Conservation (phyloP, 2,888 invertebrate species). For the Eupithecia exiguata region DNA sequence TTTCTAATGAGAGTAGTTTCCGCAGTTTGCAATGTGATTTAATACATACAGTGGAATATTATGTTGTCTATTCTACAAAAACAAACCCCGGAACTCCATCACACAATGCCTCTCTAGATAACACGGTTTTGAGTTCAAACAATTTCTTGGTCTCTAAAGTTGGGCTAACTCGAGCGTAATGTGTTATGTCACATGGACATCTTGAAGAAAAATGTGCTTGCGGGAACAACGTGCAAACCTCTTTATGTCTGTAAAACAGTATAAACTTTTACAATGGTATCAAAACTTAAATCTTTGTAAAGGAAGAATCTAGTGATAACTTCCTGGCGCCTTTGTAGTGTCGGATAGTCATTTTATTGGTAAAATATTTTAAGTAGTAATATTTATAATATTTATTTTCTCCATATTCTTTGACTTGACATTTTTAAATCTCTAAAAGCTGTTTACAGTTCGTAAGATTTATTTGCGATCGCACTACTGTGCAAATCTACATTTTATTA, state of each 20-base stretch:
- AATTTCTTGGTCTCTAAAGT: constrained; percentile 15
- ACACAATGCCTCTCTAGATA: constrained; percentile 11
- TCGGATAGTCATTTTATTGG: no score
- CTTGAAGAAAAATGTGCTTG: constrained; percentile 10
- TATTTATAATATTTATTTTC: neutral
- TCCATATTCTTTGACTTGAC: neutral
- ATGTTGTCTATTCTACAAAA: constrained; percentile 13
- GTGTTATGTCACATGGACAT: constrained; percentile 11
- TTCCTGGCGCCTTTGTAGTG: neutral
- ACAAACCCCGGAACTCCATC: constrained; percentile 10
- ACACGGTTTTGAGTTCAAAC: constrained; percentile 12
- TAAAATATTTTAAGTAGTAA: no score
- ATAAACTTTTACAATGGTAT: constrained; percentile 9
- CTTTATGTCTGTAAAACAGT: constrained; percentile 12
- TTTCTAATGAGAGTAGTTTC: constrained; percentile 44
- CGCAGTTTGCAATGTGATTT: constrained; percentile 37
- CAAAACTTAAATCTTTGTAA: constrained; percentile 5
- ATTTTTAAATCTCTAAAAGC: neutral
- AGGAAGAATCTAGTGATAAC: constrained; percentile 1
- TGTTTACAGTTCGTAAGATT: neutral
- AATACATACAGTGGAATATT: constrained; percentile 14
- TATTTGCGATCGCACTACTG: neutral
- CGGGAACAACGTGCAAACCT: constrained; percentile 10
- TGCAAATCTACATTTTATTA: neutral
- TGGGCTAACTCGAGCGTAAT: constrained; percentile 12